Evolutionary conservation across 1,140 invertebrate genomes (phyloP).

Genomic region (Paraescarpia echinospica): DNA sequence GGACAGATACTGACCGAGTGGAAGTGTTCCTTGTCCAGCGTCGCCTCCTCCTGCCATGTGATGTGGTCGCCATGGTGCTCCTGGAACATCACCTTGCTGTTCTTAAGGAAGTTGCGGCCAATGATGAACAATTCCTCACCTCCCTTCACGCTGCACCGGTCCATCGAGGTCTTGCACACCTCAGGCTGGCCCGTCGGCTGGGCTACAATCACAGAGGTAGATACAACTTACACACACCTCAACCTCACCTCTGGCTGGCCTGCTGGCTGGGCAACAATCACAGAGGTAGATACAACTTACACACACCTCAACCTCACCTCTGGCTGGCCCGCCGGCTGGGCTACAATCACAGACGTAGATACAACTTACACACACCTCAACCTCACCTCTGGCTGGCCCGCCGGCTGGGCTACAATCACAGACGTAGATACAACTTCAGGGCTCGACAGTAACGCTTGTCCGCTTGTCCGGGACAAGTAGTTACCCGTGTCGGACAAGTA

Average conservation of each 20-base stretch:
- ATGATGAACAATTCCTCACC: constrained; percentile 87
- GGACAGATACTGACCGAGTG: constrained; percentile 53
- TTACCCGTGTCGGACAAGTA: too few species aligned
- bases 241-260: constrained; percentile 95
- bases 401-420: constrained; percentile 79
- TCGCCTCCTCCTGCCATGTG: constrained; percentile 57
- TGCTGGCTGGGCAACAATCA: constrained; percentile 81
- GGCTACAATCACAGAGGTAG: constrained; percentile 66
- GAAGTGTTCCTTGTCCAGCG: constrained; percentile 59
- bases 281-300: not conserved
- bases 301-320: constrained; percentile 69
- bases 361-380: too few species aligned
- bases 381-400: too few species aligned
- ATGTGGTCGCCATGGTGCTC: constrained; percentile 62
- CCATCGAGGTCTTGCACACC: constrained; percentile 89
- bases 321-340: too few species aligned
- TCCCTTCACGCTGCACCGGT: constrained; percentile 75
- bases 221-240: constrained; percentile 67
- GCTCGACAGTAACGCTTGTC: too few species aligned
- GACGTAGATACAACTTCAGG: too few species aligned
- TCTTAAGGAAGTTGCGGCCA: constrained; percentile 95
- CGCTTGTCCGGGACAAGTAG: too few species aligned
- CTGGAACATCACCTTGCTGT: constrained; percentile 86
- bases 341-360: too few species aligned
- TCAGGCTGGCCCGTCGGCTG: constrained; percentile 94